A percentile compares a stretch with the other conserved stretches of the same genome.
These are phyloP conservation scores for Odontesthes bonariensis DNA, from an alignment of 2,113 vertebrate genomes.

Conservation along the genomic window DNA sequence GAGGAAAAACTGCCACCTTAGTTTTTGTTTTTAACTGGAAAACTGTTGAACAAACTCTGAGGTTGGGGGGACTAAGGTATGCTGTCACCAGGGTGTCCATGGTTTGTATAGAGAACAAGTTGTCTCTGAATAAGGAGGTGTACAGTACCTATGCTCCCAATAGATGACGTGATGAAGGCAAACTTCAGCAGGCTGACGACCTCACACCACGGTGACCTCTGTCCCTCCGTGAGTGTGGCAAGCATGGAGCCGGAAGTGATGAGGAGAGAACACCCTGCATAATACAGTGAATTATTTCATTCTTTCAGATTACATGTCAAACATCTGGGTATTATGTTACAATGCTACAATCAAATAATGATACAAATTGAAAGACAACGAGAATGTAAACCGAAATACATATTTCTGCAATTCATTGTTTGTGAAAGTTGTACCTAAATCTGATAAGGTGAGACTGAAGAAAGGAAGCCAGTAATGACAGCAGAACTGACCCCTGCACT, in stretches of 20 bases:
- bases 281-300: slow-evolving; percentile 8
- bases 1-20: too few species aligned
- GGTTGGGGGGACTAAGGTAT: too few species aligned
- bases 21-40: too few species aligned
- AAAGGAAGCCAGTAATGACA: slow-evolving; percentile 79
- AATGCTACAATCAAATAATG: background rate
- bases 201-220: slow-evolving; percentile 83
- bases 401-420: background rate
- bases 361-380: background rate
- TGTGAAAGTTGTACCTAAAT: slow-evolving; percentile 68
- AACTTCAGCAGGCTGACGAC: slow-evolving; percentile 84
- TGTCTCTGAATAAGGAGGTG: background rate
- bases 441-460: slow-evolving; percentile 80
- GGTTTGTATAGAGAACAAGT: too few species aligned
- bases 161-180: slow-evolving; percentile 82
- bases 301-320: too few species aligned
- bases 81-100: too few species aligned
- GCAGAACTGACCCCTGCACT: slow-evolving; percentile 74
- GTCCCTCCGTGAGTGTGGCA: slow-evolving; percentile 75
- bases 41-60: too few species aligned
- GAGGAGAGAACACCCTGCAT: slow-evolving; percentile 74
- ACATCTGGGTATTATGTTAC: too few species aligned
- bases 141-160: slow-evolving; percentile 79
- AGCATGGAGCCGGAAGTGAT: slow-evolving; percentile 79
- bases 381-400: background rate